A percentile compares a stretch with the other conserved stretches of the same genome.
Evolutionary conservation across 1,140 invertebrate species (phyloP).

Genomic region (Drosophila yakuba): DNA sequence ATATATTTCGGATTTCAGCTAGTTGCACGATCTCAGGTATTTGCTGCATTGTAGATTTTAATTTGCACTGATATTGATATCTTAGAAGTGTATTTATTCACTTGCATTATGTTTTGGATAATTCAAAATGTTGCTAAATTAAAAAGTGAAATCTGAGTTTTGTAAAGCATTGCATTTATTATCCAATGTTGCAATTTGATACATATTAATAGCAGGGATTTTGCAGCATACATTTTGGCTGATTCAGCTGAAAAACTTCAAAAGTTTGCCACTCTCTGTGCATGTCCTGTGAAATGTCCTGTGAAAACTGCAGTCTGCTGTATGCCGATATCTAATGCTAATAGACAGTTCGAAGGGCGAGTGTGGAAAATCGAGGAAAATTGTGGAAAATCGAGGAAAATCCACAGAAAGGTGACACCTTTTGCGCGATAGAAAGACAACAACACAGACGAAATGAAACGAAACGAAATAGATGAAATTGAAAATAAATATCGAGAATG

Average conservation of each 20-base stretch:
- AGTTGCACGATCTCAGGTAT: no score
- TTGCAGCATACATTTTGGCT: no score
- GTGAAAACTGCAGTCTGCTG: neutral
- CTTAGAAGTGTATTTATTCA: no score
- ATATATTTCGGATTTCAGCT: no score
- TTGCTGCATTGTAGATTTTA: neutral
- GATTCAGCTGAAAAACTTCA: neutral
- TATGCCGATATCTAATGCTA: slow-evolving; percentile 29
- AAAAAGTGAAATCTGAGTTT: no score
- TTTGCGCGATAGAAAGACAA: slow-evolving; percentile 36
- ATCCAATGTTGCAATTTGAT: no score
- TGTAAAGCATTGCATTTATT: no score
- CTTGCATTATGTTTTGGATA: no score
- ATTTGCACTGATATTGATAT: neutral
- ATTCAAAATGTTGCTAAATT: no score
- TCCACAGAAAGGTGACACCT: slow-evolving; percentile 26
- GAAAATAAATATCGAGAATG: slow-evolving; percentile 51
- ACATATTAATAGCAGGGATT: no score
- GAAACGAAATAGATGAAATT: slow-evolving; percentile 45
- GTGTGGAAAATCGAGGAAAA: slow-evolving; percentile 6
- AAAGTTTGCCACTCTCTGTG: neutral
- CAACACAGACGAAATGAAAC: neutral
- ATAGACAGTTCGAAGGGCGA: slow-evolving; percentile 12
- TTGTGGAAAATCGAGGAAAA: slow-evolving; percentile 24
- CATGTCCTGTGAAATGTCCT: neutral